These are phyloP conservation scores for Athene noctua DNA, from an alignment of 2,113 vertebrate genomes.

Conservation along the genomic window DNA sequence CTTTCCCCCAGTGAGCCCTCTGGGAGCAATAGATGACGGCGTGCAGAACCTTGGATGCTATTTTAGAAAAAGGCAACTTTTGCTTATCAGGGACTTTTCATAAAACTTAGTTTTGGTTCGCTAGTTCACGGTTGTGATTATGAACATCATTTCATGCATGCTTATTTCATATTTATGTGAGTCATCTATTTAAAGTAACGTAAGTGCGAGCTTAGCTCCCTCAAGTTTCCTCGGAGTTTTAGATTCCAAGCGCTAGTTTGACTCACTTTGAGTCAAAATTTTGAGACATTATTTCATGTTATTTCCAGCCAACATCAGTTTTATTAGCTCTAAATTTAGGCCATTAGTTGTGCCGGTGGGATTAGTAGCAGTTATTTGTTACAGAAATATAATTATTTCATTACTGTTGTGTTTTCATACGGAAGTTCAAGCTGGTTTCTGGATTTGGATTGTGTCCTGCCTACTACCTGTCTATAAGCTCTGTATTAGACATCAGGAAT, in stretches of 20 bases:
- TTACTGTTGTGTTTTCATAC: fast-evolving
- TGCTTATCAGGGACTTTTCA: neutral
- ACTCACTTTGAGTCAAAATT: neutral
- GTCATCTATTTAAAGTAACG: neutral
- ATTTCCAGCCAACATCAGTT: neutral
- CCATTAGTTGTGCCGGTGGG: neutral
- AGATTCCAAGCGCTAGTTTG: neutral
- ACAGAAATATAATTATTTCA: fast-evolving
- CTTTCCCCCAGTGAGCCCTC: too few species aligned
- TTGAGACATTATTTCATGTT: neutral
- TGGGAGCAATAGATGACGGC: neutral
- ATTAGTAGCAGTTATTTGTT: neutral
- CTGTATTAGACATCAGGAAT: neutral
- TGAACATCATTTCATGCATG: neutral
- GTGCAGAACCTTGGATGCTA: neutral
- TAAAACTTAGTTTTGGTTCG: neutral
- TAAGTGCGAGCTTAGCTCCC: neutral
- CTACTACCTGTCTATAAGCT: fast-evolving
- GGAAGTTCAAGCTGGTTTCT: fast-evolving
- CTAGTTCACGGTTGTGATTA: neutral
- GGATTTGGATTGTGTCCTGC: neutral
- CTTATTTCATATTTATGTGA: neutral
- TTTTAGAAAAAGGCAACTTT: neutral
- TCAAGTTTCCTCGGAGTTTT: neutral
- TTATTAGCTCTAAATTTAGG: too few species aligned